phyloP scores from a whole-genome alignment of 2,113 vertebrate species.

The Dicaeum eximium region DNA sequence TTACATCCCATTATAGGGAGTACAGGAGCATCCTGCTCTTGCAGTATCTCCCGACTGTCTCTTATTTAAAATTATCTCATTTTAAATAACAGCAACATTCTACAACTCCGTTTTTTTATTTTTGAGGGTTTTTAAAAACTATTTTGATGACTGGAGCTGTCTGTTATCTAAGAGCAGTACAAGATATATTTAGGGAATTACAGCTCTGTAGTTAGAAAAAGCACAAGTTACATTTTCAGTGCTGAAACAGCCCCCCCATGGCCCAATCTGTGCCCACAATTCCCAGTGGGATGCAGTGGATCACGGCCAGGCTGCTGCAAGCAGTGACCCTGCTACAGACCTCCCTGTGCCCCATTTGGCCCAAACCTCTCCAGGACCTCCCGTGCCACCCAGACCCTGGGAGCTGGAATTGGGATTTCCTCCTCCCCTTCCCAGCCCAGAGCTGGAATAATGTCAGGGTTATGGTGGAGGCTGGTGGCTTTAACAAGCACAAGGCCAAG shows the following conservation, averaged over 20 bases:
- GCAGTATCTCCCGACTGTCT: neutral
- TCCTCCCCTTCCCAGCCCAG: neutral
- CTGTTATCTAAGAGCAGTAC: neutral
- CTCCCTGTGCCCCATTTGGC: neutral
- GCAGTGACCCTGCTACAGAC: neutral
- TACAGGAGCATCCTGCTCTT: neutral
- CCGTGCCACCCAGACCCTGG: fast-evolving
- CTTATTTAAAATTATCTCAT: neutral
- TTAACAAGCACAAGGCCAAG: neutral
- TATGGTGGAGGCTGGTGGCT: neutral
- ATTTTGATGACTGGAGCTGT: neutral
- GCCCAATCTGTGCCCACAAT: fast-evolving
- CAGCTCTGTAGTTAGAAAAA: neutral
- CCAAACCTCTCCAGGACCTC: neutral
- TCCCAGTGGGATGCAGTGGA: neutral
- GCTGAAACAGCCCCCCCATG: neutral
- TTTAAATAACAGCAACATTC: neutral
- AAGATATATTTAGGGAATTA: neutral
- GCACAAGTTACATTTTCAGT: neutral
- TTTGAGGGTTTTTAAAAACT: neutral
- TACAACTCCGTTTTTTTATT: neutral
- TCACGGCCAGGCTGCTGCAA: fast-evolving
- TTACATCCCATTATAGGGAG: neutral
- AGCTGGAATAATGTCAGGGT: neutral
- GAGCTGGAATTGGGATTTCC: neutral